phyloP scores from a whole-genome alignment of 2,888 invertebrate genomes.

The Cremastobaeus sp. region DNA sequence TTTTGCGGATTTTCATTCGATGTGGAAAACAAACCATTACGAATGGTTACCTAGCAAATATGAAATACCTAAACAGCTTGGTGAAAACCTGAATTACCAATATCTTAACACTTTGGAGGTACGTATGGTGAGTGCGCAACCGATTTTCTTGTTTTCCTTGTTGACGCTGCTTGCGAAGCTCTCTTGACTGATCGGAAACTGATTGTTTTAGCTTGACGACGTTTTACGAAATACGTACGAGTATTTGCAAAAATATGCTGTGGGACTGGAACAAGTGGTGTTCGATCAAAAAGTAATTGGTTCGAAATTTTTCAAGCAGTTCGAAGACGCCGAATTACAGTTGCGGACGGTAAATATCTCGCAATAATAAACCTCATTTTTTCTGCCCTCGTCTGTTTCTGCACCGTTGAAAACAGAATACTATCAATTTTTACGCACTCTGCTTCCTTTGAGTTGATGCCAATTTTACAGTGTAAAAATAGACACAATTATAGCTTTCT shows the following conservation, averaged over 20 bases:
- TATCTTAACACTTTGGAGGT: constrained; percentile 79
- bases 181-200: background rate
- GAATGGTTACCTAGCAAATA: constrained; percentile 79
- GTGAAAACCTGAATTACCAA: constrained; percentile 75
- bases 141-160: background rate
- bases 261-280: constrained; percentile 84
- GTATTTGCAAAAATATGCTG: constrained; percentile 85
- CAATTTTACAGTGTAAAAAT: constrained; percentile 58
- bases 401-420: constrained; percentile 32
- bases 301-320: constrained; percentile 79
- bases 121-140: constrained; percentile 67
- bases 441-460: constrained; percentile 51
- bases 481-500: constrained; percentile 61
- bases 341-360: constrained; percentile 80
- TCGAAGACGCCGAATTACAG: constrained; percentile 81
- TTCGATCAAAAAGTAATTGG: constrained; percentile 81
- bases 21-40: constrained; percentile 78
- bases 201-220: constrained; percentile 78
- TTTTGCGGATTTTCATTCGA: constrained; percentile 75
- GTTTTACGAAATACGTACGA: constrained; percentile 82
- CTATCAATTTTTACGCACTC: constrained; percentile 58
- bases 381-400: background rate
- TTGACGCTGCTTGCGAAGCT: background rate
- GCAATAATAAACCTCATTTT: constrained; percentile 56
- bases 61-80: constrained; percentile 79